Conservation (phyloP, 2,888 invertebrate genomes). For the Synanthedon tipuliformis region DNA sequence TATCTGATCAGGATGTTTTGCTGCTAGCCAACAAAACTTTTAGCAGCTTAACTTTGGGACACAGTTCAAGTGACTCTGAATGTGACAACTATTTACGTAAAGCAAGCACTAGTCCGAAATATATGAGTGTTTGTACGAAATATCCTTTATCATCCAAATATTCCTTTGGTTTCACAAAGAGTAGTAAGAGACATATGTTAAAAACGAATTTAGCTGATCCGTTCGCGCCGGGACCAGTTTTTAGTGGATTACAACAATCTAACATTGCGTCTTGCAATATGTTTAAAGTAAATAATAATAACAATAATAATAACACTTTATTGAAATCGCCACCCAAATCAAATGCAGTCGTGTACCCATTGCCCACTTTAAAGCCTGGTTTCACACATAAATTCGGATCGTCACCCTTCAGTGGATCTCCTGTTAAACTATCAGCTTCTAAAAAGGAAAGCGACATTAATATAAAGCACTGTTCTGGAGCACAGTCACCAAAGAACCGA, state of each 20-base stretch:
- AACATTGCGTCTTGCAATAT: constrained; percentile 50
- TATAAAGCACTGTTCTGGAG: constrained; percentile 31
- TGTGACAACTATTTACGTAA: constrained; percentile 55
- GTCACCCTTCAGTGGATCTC: constrained; percentile 40
- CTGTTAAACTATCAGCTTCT: constrained; percentile 27
- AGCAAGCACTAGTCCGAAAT: constrained; percentile 53
- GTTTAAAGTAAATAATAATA: constrained; percentile 58
- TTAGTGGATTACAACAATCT: constrained; percentile 57
- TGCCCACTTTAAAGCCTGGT: constrained; percentile 51
- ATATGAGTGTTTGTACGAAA: constrained; percentile 55
- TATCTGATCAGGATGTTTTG: constrained; percentile 71
- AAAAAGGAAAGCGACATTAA: constrained; percentile 42
- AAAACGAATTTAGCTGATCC: constrained; percentile 52
- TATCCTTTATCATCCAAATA: constrained; percentile 52
- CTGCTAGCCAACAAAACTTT: constrained; percentile 66
- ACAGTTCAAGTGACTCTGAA: constrained; percentile 67
- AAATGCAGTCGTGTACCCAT: constrained; percentile 32
- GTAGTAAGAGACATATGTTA: constrained; percentile 42
- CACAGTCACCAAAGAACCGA: constrained; percentile 45
- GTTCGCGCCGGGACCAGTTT: constrained; percentile 64
- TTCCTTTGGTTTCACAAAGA: constrained; percentile 49
- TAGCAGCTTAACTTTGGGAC: constrained; percentile 68
- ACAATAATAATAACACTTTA: constrained; percentile 41
- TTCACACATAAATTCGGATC: constrained; percentile 62
- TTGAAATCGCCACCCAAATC: constrained; percentile 49